Base-by-base conservation (phyloP, 92 coral and sea anemone genomes). In the Parazoanthus darwini region DNA sequence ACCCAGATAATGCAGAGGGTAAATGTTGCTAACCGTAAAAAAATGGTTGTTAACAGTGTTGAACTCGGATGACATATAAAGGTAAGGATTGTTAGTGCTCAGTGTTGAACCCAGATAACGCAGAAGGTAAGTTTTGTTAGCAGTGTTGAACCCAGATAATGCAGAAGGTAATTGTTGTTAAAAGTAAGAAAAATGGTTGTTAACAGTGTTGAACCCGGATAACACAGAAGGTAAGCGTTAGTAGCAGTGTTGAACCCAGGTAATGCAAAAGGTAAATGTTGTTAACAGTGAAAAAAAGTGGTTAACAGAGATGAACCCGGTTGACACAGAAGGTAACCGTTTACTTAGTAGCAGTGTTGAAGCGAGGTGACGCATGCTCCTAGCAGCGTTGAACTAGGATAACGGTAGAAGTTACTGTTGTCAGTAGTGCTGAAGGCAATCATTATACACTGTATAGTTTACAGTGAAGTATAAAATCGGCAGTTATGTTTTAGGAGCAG, bases 211-310 rank as follows among this genome's bases (percentile, higher is more conserved):
- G 20, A 75, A 75, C 23, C 98, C 98, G 33, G 95, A 93, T 70
- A 91, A 88, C 46, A 92, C 92, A 18, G 8, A 91, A 90, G 95
- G 99, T 95, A 77, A 63, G 13, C 8, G n/a, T 26, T 48, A 7
- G 82, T 96, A 79, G 95, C 96, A 26, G 88, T 96, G 18, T 82
- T 93, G 35, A 95, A 93, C 82, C 96, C 97, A 44, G 95, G 92
- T 71, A 89, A 85, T 50, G 90, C 92, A 25, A 15, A 29, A 80
- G 43, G 39, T 36, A 22, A 35, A 20, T 15, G 43, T 23, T 78
- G 82, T 46, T 79, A 33, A 11, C 77, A 73, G 33, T 77, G 0
- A 85, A 29, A 29, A 29, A 71, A 80, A 29, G 35, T 29, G 10
- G 9, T 37, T 13, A 9, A 23, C 35, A 67, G n/a, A 23, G 25